Evolutionary conservation across 2,797 vertebrate species (phyloP), one percentile per base, ranked within the genome.

Genomic region (Periparus ater): DNA sequence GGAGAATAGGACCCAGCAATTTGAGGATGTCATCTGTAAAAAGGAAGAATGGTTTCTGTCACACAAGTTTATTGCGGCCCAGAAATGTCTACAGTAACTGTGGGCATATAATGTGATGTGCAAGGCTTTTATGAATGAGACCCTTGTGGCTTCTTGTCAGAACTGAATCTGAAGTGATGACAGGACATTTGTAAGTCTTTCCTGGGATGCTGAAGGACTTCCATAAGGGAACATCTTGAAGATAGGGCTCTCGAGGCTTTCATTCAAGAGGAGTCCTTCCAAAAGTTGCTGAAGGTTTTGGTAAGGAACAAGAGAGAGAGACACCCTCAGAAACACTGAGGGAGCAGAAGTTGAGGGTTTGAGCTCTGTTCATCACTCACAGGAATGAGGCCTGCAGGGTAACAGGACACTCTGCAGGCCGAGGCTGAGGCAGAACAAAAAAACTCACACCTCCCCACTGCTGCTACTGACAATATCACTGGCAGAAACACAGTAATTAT

Each of bases 111-210:
- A 95, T 75, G 70, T 94, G 94, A 97, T 89, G 82, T 96, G 82
- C 95, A 93, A 95, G 91, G 92, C 77, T 95, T 95, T 96, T 96
- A 96, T 82, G 82, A 96, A 97, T 95, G 94, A 68, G 92, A 85
- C 96, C 95, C 96, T 90, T 91, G 97, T 95, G 97, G 95, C 84
- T 94, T 94, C 96, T 79, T 97, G 96, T 97, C 97, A 97, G 94
- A 96, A 77, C 30, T 90, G 96, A 96, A 97, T 94, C 92, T 97
- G 94, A 96, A 97, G 89, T 96, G 95, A 96, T 97, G 97, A 97
- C 95, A 97, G 91, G 76, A 94, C 96, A 94, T 95, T 96, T 94
- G 72, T 89, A 94, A 95, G 93, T 79, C 92, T 94, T 96, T 95
- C 85, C 68, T 87, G 77, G 77, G 86, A 95, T 91, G 91, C 50